These are phyloP conservation scores for Spinus pinus DNA, from an alignment of 2,797 vertebrate species.

Conservation along the genomic window DNA sequence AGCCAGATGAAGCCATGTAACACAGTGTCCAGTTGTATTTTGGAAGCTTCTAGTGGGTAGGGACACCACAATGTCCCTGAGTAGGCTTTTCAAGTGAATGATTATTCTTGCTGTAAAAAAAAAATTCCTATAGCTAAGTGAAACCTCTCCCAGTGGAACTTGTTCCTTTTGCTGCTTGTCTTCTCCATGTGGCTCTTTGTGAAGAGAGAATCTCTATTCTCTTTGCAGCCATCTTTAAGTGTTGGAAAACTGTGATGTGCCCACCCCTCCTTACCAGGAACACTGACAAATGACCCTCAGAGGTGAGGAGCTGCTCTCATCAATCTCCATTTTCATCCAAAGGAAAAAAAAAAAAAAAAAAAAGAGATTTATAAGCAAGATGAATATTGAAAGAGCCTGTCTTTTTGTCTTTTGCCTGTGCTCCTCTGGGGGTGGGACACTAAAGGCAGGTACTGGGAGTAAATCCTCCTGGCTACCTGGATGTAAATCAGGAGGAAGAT, in stretches of 20 bases:
- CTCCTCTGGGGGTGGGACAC: background rate
- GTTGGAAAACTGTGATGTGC: background rate
- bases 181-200: fast-evolving
- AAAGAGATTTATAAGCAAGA: background rate
- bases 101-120: background rate
- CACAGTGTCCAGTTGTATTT: background rate
- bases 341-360: background rate
- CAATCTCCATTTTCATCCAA: slow-evolving; percentile 13
- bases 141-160: background rate
- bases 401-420: fast-evolving
- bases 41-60: background rate
- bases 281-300: background rate
- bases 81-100: background rate
- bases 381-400: background rate
- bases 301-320: background rate
- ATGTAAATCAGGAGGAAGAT: background rate
- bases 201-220: background rate
- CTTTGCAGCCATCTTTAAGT: background rate
- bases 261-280: background rate
- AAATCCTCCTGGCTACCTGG: background rate
- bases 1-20: background rate
- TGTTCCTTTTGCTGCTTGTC: background rate
- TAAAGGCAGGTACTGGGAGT: background rate
- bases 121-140: background rate
- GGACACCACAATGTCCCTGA: fast-evolving